phyloP scores from a whole-genome alignment of 1,140 invertebrate species.

The Akabosia matsudoensis region DNA sequence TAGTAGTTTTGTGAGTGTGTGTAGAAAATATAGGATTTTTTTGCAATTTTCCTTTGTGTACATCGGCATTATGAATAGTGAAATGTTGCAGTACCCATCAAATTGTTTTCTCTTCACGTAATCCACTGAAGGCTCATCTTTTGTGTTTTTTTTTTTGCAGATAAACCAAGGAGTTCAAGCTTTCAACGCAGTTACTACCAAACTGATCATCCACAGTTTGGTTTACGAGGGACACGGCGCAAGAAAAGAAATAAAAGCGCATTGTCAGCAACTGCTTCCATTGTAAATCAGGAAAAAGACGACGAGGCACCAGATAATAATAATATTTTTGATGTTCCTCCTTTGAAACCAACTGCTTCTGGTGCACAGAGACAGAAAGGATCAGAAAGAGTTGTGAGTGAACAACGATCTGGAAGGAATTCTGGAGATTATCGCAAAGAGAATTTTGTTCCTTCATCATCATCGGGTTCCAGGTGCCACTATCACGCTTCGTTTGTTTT shows the following conservation, averaged over 20 bases:
- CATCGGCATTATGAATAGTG: no score
- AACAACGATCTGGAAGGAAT: no score
- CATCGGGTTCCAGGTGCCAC: constrained; percentile 20
- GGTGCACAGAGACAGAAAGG: neutral
- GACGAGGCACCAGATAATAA: neutral
- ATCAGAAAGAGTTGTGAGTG: no score
- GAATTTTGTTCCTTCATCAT: constrained; percentile 12
- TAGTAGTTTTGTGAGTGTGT: no score
- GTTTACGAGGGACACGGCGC: constrained; percentile 2
- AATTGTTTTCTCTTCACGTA: neutral
- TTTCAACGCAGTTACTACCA: constrained; percentile 1
- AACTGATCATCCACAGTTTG: neutral
- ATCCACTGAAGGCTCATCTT: neutral
- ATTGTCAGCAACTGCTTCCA: constrained; percentile 9
- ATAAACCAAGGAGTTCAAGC: neutral
- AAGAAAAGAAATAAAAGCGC: constrained; percentile 12
- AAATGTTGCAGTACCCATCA: neutral
- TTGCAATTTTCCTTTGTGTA: no score
- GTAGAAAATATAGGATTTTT: no score
- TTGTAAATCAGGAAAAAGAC: constrained; percentile 10
- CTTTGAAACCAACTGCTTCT: neutral
- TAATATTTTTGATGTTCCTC: constrained; percentile 12
- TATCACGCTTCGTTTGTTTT: constrained; percentile 9
- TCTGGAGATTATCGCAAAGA: neutral
- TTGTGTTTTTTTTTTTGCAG: constrained; percentile 7